phyloP scores from a whole-genome alignment of 1,140 invertebrate genomes.

The Nasonia giraulti region DNA sequence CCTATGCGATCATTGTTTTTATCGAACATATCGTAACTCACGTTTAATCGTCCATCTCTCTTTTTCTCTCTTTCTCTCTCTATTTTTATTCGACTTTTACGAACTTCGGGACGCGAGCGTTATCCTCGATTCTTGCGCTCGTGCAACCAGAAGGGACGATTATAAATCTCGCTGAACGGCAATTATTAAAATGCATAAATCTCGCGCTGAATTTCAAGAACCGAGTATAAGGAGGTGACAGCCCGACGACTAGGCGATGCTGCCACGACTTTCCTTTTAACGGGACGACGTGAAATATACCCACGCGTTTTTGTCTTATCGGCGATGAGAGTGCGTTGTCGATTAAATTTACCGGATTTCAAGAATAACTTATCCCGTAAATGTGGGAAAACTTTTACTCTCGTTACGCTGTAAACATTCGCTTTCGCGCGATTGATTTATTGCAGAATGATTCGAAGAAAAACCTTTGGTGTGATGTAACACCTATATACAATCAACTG shows the following conservation, averaged over 20 bases:
- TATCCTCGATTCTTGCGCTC: neutral
- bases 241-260: neutral
- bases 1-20: conserved; percentile 35
- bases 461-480: too few species aligned
- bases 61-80: neutral
- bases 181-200: conserved; percentile 39
- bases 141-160: neutral
- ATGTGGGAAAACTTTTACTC: too few species aligned
- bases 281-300: neutral
- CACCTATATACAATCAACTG: too few species aligned
- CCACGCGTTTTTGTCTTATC: neutral
- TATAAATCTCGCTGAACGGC: conserved; percentile 31
- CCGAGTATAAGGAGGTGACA: neutral
- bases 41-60: conserved; percentile 25
- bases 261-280: neutral
- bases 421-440: neutral
- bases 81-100: conserved; percentile 31
- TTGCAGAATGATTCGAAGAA: neutral
- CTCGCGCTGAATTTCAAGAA: conserved; percentile 2
- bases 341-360: neutral
- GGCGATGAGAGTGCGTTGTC: neutral
- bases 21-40: conserved; percentile 36
- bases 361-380: neutral
- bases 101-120: neutral
- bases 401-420: too few species aligned